These are phyloP conservation scores for Onychomys leucogaster DNA, from an alignment of 2,797 vertebrate species.

Conservation along the genomic window DNA sequence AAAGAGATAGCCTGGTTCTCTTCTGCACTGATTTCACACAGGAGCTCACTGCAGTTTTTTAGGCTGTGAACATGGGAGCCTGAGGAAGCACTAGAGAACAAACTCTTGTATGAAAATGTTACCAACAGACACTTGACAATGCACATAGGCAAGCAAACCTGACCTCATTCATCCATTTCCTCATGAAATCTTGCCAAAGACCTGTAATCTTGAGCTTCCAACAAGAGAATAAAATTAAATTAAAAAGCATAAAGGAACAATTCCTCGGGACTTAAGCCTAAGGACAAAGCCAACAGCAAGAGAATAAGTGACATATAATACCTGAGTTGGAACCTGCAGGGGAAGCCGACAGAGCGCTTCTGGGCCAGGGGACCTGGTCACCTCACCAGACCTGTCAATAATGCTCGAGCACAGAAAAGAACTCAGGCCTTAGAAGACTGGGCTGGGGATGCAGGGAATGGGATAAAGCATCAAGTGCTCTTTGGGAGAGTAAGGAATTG, in stretches of 20 bases:
- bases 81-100: not conserved
- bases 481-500: constrained; percentile 6
- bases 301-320: constrained; percentile 5
- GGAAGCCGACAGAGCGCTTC: not conserved
- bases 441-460: not conserved
- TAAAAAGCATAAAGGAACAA: not conserved
- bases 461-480: constrained; percentile 13
- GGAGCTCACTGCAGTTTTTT: not conserved
- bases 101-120: not conserved
- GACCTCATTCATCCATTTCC: not conserved
- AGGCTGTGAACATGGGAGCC: not conserved
- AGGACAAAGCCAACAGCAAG: constrained; percentile 56
- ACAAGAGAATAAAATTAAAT: constrained; percentile 52
- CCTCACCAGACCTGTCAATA: constrained; percentile 61
- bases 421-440: constrained; percentile 37
- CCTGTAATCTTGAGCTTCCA: not conserved
- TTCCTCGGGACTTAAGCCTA: constrained; percentile 21
- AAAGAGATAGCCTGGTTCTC: not conserved
- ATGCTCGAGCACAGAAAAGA: constrained; percentile 50
- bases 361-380: constrained; percentile 36
- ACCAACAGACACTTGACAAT: not conserved
- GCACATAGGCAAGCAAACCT: not conserved
- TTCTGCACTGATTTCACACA: not conserved
- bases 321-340: constrained; percentile 16
- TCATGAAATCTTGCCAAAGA: not conserved